These are phyloP conservation scores for Drosophila villosipedis DNA, from an alignment of 2,888 invertebrate genomes.

Conservation along the genomic window DNA sequence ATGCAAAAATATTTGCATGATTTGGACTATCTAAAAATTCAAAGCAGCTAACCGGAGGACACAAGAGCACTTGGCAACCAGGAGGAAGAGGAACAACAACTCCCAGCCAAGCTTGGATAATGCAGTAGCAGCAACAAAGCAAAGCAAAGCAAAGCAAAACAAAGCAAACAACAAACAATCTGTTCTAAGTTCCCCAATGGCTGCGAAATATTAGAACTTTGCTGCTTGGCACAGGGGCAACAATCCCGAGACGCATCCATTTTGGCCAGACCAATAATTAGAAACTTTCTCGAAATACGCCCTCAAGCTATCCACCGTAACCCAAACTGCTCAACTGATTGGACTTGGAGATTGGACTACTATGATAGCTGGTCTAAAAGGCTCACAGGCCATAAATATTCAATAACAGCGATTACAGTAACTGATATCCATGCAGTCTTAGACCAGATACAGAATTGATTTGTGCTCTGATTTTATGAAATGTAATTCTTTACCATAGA, in stretches of 20 bases:
- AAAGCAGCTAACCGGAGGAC: slow-evolving; percentile 62
- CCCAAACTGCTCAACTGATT: slow-evolving; percentile 42
- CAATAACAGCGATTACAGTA: slow-evolving; percentile 39
- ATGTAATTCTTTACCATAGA: slow-evolving; percentile 5
- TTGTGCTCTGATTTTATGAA: slow-evolving; percentile 1
- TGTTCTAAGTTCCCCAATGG: slow-evolving; percentile 6
- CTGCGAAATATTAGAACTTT: slow-evolving; percentile 20
- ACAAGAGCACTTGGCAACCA: slow-evolving; percentile 19
- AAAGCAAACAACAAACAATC: slow-evolving; percentile 16
- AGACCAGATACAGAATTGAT: slow-evolving; percentile 11
- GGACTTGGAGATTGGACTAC: slow-evolving; percentile 14
- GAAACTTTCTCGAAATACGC: slow-evolving; percentile 35
- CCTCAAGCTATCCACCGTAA: slow-evolving; percentile 10
- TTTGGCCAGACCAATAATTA: slow-evolving; percentile 50
- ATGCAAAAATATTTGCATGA: slow-evolving; percentile 74
- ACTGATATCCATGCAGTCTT: slow-evolving; percentile 2
- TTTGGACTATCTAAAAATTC: slow-evolving; percentile 64
- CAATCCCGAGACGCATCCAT: slow-evolving; percentile 27
- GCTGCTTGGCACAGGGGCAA: slow-evolving; percentile 9
- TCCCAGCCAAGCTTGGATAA: slow-evolving; percentile 5
- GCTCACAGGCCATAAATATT: slow-evolving; percentile 46
- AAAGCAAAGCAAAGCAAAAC: slow-evolving; percentile 12
- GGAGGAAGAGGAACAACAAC: slow-evolving; percentile 2
- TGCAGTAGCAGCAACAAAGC: slow-evolving; percentile 18
- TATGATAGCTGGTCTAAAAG: background rate